phyloP scores from a whole-genome alignment of 2,797 vertebrate genomes.

The Sphenopsis melanotis region DNA sequence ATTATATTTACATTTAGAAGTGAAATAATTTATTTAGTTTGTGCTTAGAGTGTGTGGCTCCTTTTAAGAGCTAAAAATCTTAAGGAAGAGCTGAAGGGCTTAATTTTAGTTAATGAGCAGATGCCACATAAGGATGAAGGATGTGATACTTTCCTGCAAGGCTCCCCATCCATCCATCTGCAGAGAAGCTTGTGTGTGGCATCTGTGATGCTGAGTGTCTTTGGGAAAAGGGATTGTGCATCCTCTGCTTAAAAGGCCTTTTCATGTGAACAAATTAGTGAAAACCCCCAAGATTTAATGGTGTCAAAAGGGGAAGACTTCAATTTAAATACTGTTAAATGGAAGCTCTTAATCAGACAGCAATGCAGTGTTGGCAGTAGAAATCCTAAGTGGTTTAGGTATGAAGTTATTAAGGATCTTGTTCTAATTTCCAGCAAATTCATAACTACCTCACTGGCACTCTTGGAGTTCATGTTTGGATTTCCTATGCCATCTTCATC shows the following conservation, averaged over 20 bases:
- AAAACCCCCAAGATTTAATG: not conserved
- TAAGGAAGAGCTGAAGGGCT: not conserved
- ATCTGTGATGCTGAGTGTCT: not conserved
- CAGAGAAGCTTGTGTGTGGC: no score
- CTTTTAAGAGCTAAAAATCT: not conserved
- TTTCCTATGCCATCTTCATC: slow-evolving; percentile 81
- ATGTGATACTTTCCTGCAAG: not conserved
- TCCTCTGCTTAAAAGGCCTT: not conserved
- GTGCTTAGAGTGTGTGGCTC: not conserved
- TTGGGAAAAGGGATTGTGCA: not conserved
- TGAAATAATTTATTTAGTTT: not conserved
- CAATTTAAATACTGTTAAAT: not conserved
- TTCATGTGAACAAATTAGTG: not conserved
- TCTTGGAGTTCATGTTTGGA: slow-evolving; percentile 77
- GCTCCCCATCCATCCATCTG: not conserved
- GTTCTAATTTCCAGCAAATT: slow-evolving; percentile 72
- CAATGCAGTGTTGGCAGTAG: not conserved
- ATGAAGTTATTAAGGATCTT: not conserved
- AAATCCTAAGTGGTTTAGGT: not conserved
- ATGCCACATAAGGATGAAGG: not conserved
- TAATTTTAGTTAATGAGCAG: not conserved
- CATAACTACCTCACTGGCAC: slow-evolving; percentile 79
- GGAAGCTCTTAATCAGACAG: not conserved
- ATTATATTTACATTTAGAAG: not conserved
- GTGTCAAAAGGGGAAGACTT: not conserved